These are phyloP conservation scores for Ceramica pisi DNA, from an alignment of 2,888 invertebrate genomes.

Conservation along the genomic window DNA sequence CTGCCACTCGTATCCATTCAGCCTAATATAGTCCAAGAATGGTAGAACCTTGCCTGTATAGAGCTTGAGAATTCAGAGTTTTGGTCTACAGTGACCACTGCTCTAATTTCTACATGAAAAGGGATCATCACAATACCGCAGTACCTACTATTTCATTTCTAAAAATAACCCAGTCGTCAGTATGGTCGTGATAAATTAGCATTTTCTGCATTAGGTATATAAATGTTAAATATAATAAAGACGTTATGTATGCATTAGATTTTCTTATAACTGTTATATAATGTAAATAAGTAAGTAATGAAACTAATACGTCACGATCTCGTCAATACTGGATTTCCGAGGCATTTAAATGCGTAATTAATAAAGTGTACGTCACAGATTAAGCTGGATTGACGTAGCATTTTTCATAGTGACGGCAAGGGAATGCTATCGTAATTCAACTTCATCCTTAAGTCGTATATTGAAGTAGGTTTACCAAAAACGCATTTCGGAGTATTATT, in stretches of 20 bases:
- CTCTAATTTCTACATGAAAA: no score
- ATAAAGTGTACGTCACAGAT: slow-evolving; percentile 8
- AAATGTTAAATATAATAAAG: no score
- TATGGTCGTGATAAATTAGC: neutral
- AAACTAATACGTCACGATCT: neutral
- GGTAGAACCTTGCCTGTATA: neutral
- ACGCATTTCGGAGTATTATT: neutral
- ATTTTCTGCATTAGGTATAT: neutral
- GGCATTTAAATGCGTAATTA: slow-evolving; percentile 17
- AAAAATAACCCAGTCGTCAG: neutral
- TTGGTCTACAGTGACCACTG: no score
- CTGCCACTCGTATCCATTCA: neutral
- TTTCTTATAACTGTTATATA: neutral
- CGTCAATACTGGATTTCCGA: neutral
- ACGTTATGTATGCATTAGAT: no score
- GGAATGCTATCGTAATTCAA: neutral
- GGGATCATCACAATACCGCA: no score
- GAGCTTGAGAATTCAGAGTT: no score
- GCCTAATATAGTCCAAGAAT: neutral
- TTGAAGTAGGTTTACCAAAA: neutral
- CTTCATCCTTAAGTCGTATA: neutral
- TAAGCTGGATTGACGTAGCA: slow-evolving; percentile 9
- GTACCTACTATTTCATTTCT: neutral
- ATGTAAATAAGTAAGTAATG: neutral
- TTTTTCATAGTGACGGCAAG: neutral